These are phyloP conservation scores for Euwallacea similis DNA, from an alignment of 1,140 invertebrate species.

Conservation along the genomic window DNA sequence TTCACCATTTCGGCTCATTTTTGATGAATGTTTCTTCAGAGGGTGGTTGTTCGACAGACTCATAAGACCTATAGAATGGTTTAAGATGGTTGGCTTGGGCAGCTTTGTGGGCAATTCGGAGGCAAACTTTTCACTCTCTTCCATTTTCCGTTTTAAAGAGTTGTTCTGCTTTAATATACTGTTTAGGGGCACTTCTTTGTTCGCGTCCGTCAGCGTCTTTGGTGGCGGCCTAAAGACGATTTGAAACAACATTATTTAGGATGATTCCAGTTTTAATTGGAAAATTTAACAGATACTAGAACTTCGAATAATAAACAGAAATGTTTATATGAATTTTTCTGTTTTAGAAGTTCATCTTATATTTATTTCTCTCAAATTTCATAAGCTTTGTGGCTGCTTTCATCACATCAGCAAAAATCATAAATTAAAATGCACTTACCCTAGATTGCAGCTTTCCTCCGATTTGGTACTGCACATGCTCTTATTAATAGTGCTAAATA, in stretches of 20 bases:
- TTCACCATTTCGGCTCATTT: conserved; percentile 40
- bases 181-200: neutral
- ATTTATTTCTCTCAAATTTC: too few relatives aligned
- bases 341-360: neutral
- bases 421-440: conserved; percentile 12
- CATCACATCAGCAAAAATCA: neutral
- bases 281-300: neutral
- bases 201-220: neutral
- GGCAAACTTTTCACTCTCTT: conserved; percentile 28
- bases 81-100: conserved; percentile 46
- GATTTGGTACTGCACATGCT: conserved; percentile 44
- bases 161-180: conserved; percentile 13
- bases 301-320: neutral
- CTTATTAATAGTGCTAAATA: conserved; percentile 46
- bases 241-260: too few relatives aligned
- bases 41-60: conserved; percentile 54
- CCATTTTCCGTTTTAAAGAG: conserved; percentile 38
- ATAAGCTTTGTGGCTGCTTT: too few relatives aligned
- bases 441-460: conserved; percentile 11
- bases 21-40: conserved; percentile 48
- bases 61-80: conserved; percentile 51
- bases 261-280: too few relatives aligned
- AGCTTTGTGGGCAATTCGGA: conserved; percentile 41
- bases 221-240: neutral
- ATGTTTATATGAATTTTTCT: too few relatives aligned